Base-by-base conservation (phyloP, 1,140 invertebrate species). In the Bombus huntii region DNA sequence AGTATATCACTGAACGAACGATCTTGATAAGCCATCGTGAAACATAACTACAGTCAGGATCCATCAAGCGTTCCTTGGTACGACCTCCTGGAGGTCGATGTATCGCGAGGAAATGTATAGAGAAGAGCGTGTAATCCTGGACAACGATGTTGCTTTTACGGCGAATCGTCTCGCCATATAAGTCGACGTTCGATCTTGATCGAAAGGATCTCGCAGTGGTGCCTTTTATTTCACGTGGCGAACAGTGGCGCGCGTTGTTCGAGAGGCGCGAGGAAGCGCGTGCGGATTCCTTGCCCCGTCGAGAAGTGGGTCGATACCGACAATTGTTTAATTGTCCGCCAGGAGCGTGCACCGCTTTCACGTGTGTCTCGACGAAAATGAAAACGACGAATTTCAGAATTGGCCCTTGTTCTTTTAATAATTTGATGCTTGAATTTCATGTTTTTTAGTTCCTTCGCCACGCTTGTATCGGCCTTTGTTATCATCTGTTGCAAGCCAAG, bases 281-380 rank as follows among this genome's bases (percentile, higher is more conserved):
- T 42, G 62, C 70, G 78, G 78, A 80, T 90, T 78, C 86, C 84
- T 73, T 83, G 44, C 28, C 77, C 71, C 78, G 10, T 28, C 6
- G 39, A 59, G 37, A 93, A 91, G 91, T 93, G 87, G 91, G 91
- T 91, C 92, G 80, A 39, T 37, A 62, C 83, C 81, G 91, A 93
- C 91, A 92, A 93, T 92, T 93, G 87, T 93, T 93, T 93, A 93
- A 93, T 93, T 93, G 90, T 92, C 89, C 89, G 31, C 57, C 42
- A 18, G 44, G 75, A 76, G 39, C 82, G 65, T 83, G 76, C 42
- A n/a, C 65, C 71, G 81, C 88, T 87, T 89, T 89, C 88, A 84
- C 88, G 80, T 72, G n/a, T 53, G 44, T 47, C 78, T n/a, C 78
- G 68, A 62, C 44, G 79, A 83, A 53, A 72, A 66, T 47, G 75